Conservation (phyloP, 1,140 invertebrate species). For the Semibalanus balanoides region DNA sequence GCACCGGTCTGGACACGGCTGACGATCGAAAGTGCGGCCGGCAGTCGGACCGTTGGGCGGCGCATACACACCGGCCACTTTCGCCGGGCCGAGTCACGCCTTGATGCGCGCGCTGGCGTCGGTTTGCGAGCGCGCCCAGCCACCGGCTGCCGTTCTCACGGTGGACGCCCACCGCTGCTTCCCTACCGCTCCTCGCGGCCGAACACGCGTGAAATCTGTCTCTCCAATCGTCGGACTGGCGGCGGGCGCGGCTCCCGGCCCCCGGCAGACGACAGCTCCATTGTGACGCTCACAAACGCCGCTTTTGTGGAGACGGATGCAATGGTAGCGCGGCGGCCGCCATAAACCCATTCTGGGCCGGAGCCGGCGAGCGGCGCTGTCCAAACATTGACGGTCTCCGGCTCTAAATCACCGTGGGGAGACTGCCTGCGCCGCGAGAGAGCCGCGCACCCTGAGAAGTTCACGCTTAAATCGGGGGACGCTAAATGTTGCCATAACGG, state of each 20-base stretch:
- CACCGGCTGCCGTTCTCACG: neutral
- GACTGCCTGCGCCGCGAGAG: neutral
- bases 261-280: neutral
- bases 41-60: neutral
- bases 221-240: neutral
- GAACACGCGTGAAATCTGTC: neutral
- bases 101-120: neutral
- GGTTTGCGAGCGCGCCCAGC: too few relatives aligned
- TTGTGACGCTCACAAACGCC: neutral
- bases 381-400: neutral
- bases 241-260: too few relatives aligned
- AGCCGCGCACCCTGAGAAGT: neutral
- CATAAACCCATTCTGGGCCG: neutral
- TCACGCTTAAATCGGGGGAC: constrained; percentile 1
- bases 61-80: neutral
- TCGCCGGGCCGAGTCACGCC: neutral
- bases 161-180: neutral
- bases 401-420: neutral
- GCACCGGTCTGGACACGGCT: too few relatives aligned
- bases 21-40: too few relatives aligned
- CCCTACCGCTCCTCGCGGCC: neutral
- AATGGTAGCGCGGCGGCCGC: neutral
- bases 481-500: neutral
- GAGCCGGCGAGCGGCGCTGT: neutral
- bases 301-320: neutral